A percentile compares a stretch with the other conserved stretches of the same genome.
Evolutionary conservation across 2,797 vertebrate genomes (phyloP).

Genomic region (Dicrostonyx torquatus): DNA sequence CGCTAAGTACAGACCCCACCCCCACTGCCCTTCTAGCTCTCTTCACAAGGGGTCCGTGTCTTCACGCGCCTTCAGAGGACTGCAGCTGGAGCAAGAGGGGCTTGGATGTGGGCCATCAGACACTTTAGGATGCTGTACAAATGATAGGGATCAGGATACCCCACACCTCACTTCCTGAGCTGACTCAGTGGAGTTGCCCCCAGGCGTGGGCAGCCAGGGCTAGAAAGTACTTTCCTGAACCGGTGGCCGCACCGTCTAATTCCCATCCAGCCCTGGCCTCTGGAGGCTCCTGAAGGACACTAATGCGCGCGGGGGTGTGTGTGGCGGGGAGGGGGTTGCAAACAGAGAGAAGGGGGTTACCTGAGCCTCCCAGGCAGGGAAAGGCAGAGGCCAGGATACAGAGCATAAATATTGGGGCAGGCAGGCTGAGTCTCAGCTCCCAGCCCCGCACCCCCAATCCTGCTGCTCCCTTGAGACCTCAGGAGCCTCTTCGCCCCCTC

Average conservation of each 20-base stretch:
- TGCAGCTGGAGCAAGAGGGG: neutral
- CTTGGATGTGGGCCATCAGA: neutral
- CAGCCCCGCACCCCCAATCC: neutral
- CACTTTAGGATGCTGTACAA: neutral
- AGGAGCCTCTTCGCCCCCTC: slow-evolving; percentile 47
- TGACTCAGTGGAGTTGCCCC: neutral
- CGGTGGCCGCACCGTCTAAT: neutral
- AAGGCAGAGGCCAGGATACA: neutral
- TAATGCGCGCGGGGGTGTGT: accelerated
- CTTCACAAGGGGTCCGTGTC: accelerated
- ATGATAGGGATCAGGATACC: no score
- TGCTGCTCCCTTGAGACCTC: slow-evolving; percentile 40
- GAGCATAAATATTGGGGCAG: neutral
- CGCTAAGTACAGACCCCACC: neutral
- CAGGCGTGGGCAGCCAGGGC: neutral
- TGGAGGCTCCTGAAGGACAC: neutral
- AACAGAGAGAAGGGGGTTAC: neutral
- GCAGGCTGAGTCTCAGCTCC: neutral
- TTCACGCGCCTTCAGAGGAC: neutral
- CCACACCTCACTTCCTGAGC: neutral
- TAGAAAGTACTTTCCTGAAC: neutral
- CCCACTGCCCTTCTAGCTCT: neutral
- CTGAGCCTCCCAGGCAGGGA: neutral
- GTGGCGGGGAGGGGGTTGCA: no score
- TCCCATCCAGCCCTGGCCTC: neutral